Conservation (phyloP, 2,888 invertebrate species). For the Spicauda simplicius region DNA sequence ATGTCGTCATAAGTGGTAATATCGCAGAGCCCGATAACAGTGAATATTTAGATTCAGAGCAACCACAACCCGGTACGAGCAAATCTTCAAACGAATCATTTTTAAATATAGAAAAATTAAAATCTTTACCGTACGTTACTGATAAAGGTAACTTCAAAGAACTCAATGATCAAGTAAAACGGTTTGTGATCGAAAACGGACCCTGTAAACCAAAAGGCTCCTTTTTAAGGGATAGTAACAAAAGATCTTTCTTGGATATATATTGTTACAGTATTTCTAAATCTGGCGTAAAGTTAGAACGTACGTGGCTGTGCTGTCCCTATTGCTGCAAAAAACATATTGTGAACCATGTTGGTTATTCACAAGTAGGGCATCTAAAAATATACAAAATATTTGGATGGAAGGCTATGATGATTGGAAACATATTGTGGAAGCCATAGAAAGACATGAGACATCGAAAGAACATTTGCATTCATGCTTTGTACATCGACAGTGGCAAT, state of each 20-base stretch:
- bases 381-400: too few relatives aligned
- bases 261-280: too few relatives aligned
- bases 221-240: too few relatives aligned
- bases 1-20: too few relatives aligned
- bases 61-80: too few relatives aligned
- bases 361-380: constrained; percentile 39
- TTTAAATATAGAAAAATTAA: too few relatives aligned
- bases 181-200: constrained; percentile 23
- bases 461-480: constrained; percentile 26
- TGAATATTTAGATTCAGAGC: too few relatives aligned
- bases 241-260: constrained; percentile 4
- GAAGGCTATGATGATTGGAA: constrained; percentile 35
- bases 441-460: constrained; percentile 44
- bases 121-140: too few relatives aligned
- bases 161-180: background rate
- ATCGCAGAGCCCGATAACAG: too few relatives aligned
- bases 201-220: background rate
- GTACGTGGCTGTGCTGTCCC: constrained; percentile 18
- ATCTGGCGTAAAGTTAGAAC: constrained; percentile 24
- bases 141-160: too few relatives aligned
- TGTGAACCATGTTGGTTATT: constrained; percentile 37
- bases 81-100: too few relatives aligned
- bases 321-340: constrained; percentile 41
- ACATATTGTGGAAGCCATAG: constrained; percentile 41
- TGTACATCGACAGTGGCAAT: constrained; percentile 37